Conservation (phyloP, 2,888 invertebrate genomes). For the Polia nebulosa region DNA sequence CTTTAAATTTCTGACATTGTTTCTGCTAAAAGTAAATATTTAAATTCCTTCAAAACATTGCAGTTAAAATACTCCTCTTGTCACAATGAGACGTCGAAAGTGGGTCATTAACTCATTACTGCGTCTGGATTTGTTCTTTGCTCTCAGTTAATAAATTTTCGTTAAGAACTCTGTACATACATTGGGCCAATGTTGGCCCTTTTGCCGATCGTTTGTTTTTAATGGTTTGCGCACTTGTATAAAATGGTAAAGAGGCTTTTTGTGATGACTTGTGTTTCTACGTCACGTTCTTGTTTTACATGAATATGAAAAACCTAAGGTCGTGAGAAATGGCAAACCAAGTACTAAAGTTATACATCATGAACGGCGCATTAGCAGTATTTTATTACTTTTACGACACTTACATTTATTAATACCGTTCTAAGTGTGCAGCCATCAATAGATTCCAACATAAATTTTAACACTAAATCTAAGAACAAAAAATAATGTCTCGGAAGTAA, state of each 20-base stretch:
- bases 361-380: conserved; percentile 10
- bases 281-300: not conserved
- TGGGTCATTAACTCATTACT: conserved; percentile 65
- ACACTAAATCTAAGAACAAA: not conserved
- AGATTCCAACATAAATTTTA: conserved; percentile 14
- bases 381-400: conserved; percentile 21
- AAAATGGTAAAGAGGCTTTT: not conserved
- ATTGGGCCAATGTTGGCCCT: conserved; percentile 44
- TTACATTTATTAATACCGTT: not conserved
- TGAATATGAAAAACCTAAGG: not conserved
- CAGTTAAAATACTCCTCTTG: conserved; percentile 36
- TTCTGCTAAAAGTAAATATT: conserved; percentile 19
- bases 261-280: not conserved
- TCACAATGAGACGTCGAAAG: conserved; percentile 55
- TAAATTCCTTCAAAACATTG: conserved; percentile 23
- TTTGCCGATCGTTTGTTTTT: conserved; percentile 38
- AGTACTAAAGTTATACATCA: not conserved
- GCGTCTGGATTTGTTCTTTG: conserved; percentile 58
- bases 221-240: conserved; percentile 27
- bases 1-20: not conserved
- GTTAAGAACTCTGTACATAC: conserved; percentile 37
- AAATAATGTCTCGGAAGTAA: not conserved
- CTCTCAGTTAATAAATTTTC: conserved; percentile 59
- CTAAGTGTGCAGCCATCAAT: conserved; percentile 9
- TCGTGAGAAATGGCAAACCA: conserved; percentile 8